Conservation (phyloP, 2,797 vertebrate species). For the Anguilla pacifica region DNA sequence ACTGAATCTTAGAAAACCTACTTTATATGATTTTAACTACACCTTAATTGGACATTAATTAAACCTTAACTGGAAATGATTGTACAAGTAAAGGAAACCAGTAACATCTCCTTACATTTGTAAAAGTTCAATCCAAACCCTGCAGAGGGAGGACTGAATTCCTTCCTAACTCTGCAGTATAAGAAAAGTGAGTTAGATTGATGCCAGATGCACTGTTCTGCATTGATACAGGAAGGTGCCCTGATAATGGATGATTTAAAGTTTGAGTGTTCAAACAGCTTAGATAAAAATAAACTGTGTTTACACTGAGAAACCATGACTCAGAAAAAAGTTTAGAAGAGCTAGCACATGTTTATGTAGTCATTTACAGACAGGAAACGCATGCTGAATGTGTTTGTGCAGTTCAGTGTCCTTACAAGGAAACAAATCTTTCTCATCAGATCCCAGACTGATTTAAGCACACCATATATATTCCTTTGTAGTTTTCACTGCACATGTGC, state of each 20-base stretch:
- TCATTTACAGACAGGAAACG: slow-evolving; percentile 52
- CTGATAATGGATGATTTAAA: neutral
- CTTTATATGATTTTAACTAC: neutral
- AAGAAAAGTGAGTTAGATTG: neutral
- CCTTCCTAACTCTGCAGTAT: neutral
- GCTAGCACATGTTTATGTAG: slow-evolving; percentile 38
- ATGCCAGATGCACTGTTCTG: neutral
- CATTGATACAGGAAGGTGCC: slow-evolving; percentile 1
- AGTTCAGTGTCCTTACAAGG: neutral
- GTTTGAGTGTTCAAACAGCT: neutral
- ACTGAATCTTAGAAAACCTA: neutral
- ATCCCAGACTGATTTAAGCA: slow-evolving; percentile 1
- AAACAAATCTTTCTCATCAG: neutral
- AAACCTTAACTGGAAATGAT: neutral
- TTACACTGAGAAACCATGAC: neutral
- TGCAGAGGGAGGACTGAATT: neutral
- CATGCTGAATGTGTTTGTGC: slow-evolving; percentile 34
- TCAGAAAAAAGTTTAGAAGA: slow-evolving; percentile 14
- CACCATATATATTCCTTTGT: neutral
- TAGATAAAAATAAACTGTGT: neutral
- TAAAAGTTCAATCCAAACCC: neutral
- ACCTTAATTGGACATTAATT: neutral
- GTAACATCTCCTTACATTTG: neutral
- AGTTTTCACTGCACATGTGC: neutral
- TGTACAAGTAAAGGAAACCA: neutral